A percentile compares a stretch with the other conserved stretches of the same genome.
Conservation (phyloP, 2,113 vertebrate species). For the Alethe diademata region DNA sequence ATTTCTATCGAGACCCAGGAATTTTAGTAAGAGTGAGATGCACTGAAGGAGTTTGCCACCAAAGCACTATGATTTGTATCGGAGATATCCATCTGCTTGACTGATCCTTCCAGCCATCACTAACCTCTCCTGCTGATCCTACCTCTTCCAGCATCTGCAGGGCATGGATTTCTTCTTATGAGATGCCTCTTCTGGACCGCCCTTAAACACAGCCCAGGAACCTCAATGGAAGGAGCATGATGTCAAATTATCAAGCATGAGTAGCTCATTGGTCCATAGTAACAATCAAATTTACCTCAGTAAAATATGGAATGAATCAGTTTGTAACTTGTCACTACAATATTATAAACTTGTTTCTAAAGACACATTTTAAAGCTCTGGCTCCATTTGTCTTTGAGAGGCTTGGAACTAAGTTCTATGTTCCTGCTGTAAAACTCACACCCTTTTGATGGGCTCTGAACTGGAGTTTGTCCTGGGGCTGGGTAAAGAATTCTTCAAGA, state of each 20-base stretch:
- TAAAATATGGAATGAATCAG: not conserved
- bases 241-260: not conserved
- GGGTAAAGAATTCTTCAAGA: not conserved
- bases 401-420: not conserved
- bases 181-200: not conserved
- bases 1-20: not conserved
- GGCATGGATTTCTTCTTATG: not conserved
- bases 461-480: not conserved
- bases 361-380: not conserved
- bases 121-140: not conserved
- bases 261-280: not conserved
- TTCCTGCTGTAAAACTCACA: not conserved
- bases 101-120: not conserved
- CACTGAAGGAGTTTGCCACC: not conserved
- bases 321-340: not conserved
- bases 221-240: not conserved
- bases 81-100: not conserved
- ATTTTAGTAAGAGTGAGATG: not conserved
- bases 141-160: not conserved
- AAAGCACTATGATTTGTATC: fast-evolving
- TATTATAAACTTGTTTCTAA: not conserved
- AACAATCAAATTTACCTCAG: not conserved
- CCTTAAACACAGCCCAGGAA: not conserved
- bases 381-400: not conserved
- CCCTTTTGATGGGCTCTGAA: not conserved